These are phyloP conservation scores for Scyliorhinus canicula DNA, from an alignment of 2,797 vertebrate genomes.

Conservation along the genomic window DNA sequence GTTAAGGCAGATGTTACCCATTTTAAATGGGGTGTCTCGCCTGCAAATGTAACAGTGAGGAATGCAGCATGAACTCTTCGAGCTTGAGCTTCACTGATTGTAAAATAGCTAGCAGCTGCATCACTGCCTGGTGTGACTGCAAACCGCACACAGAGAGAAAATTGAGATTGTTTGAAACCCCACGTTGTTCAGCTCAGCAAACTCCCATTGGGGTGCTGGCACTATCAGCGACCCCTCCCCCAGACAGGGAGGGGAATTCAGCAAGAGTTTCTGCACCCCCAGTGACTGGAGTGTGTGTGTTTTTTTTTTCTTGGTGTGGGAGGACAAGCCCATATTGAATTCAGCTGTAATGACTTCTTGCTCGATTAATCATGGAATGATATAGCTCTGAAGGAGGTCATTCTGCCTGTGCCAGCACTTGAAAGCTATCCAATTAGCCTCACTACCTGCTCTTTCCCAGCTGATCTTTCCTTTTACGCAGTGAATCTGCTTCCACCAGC, in stretches of 20 bases:
- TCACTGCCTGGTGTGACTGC: background rate
- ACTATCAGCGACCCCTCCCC: background rate
- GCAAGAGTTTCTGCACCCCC: background rate
- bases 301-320: background rate
- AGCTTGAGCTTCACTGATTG: background rate
- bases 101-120: background rate
- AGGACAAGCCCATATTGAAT: background rate
- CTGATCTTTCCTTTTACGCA: background rate
- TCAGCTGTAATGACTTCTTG: background rate
- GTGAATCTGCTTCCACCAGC: background rate
- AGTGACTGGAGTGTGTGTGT: background rate
- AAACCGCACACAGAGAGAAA: background rate
- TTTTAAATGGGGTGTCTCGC: background rate
- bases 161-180: background rate
- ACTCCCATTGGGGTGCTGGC: background rate
- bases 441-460: background rate
- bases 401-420: background rate
- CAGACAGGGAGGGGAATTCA: no score
- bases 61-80: background rate
- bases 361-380: background rate
- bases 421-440: background rate
- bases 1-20: background rate
- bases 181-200: background rate
- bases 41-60: background rate
- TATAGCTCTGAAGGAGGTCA: background rate